phyloP scores from a whole-genome alignment of 1,140 invertebrate species.

The Probaryconus sp. region DNA sequence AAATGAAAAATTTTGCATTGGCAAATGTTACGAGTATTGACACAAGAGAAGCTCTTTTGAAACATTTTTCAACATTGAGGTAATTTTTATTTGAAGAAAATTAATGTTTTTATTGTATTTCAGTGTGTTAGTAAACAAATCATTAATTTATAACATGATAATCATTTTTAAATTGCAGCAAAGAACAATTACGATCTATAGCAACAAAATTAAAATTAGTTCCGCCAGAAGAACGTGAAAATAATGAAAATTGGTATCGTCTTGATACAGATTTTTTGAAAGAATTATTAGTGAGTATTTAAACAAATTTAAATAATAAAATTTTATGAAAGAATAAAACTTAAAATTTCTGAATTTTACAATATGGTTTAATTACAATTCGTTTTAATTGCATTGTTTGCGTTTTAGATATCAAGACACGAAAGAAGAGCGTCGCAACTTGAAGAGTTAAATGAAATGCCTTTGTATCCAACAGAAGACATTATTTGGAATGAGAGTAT shows the following conservation, averaged over 20 bases:
- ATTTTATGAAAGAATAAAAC: conserved; percentile 2
- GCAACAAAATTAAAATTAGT: conserved; percentile 92
- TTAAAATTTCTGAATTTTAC: no score
- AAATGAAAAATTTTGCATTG: conserved; percentile 89
- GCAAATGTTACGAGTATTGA: conserved; percentile 97
- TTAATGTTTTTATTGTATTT: conserved; percentile 7
- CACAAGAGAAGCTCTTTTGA: conserved; percentile 88
- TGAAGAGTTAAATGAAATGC: conserved; percentile 98
- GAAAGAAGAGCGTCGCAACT: conserved; percentile 94
- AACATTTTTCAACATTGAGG: conserved; percentile 90
- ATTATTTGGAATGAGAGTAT: conserved; percentile 99
- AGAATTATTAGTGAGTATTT: conserved; percentile 88
- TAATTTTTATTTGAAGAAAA: conserved; percentile 67
- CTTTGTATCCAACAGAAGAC: conserved; percentile 98
- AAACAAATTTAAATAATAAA: conserved; percentile 4
- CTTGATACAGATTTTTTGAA: conserved; percentile 89
- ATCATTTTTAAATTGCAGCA: conserved; percentile 79
- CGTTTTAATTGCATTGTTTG: conserved; percentile 1
- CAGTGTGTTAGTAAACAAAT: background rate
- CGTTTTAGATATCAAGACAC: conserved; percentile 88
- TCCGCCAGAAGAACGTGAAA: conserved; percentile 84
- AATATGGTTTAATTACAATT: background rate
- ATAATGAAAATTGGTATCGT: conserved; percentile 85
- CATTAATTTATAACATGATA: background rate
- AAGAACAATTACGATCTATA: conserved; percentile 89